Conservation (phyloP, 2,113 vertebrate genomes). For the Phodopus roborovskii region DNA sequence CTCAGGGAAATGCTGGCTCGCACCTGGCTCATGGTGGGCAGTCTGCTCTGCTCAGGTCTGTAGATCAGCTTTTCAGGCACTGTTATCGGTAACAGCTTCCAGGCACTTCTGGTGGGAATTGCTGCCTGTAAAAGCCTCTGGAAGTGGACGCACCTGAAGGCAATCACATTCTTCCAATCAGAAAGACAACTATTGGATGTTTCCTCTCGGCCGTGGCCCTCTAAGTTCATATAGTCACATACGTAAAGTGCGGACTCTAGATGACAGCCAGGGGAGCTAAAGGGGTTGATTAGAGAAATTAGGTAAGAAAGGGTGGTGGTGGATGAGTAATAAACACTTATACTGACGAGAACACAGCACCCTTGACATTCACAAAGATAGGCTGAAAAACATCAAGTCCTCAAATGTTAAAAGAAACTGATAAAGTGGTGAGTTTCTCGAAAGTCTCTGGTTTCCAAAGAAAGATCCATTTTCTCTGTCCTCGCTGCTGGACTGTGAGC, state of each 20-base stretch:
- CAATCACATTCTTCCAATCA: not conserved
- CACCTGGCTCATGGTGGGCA: rapidly evolving
- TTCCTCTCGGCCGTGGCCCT: not conserved
- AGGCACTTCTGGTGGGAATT: not conserved
- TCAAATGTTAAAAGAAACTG: not conserved
- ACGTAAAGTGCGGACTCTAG: not conserved
- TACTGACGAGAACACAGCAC: not conserved
- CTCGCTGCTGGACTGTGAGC: not conserved
- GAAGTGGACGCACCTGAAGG: not conserved
- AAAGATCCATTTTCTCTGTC: not conserved
- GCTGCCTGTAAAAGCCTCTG: not conserved
- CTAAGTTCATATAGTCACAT: not conserved
- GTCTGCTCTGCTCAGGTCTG: not conserved
- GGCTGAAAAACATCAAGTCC: not conserved
- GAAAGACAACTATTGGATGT: not conserved
- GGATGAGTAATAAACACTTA: not conserved
- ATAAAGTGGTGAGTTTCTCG: not conserved
- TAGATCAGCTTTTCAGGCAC: not conserved
- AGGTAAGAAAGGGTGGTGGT: not conserved
- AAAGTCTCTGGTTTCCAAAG: not conserved
- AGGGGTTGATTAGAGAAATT: not conserved
- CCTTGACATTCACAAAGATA: not conserved
- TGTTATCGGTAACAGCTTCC: not conserved
- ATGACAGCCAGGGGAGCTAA: too few relatives aligned
- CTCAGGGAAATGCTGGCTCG: not conserved